These are phyloP conservation scores for Varecia variegata DNA, from an alignment of 2,797 vertebrate species.

Conservation along the genomic window DNA sequence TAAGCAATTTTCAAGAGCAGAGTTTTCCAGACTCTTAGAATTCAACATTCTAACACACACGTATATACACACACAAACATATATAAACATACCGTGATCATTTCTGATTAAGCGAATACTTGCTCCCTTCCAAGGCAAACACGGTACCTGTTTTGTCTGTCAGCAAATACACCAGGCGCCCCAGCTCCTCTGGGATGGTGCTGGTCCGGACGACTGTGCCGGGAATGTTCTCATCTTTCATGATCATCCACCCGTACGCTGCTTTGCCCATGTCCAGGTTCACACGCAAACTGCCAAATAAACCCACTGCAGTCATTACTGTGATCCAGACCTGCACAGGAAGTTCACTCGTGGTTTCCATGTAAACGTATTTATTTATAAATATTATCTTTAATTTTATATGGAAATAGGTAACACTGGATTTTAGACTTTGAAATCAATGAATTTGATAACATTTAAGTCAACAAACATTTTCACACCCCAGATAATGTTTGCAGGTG, in stretches of 20 bases:
- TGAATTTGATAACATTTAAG: not conserved
- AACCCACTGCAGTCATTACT: conserved; percentile 45
- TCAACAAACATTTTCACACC: not conserved
- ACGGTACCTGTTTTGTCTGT: conserved; percentile 96
- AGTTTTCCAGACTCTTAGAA: not conserved
- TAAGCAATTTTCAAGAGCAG: not conserved
- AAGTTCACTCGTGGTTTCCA: not conserved
- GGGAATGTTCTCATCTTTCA: conserved; percentile 95
- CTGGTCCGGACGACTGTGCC: conserved; percentile 97
- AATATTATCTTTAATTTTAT: not conserved
- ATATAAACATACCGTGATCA: no score
- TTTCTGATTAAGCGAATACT: not conserved
- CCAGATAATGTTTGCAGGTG: not conserved
- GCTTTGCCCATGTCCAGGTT: conserved; percentile 99
- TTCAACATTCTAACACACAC: not conserved
- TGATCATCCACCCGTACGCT: conserved; percentile 98
- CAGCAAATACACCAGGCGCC: conserved; percentile 94
- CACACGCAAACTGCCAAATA: conserved; percentile 92
- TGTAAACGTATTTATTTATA: not conserved
- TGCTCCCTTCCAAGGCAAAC: not conserved
- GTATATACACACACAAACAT: accelerated
- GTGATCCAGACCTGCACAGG: not conserved
- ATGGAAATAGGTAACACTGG: not conserved
- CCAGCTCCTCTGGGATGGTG: conserved; percentile 98
- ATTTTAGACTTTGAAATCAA: conserved; percentile 15